These are phyloP conservation scores for Herminia tarsipennalis DNA, from an alignment of 2,888 invertebrate species.

Conservation along the genomic window DNA sequence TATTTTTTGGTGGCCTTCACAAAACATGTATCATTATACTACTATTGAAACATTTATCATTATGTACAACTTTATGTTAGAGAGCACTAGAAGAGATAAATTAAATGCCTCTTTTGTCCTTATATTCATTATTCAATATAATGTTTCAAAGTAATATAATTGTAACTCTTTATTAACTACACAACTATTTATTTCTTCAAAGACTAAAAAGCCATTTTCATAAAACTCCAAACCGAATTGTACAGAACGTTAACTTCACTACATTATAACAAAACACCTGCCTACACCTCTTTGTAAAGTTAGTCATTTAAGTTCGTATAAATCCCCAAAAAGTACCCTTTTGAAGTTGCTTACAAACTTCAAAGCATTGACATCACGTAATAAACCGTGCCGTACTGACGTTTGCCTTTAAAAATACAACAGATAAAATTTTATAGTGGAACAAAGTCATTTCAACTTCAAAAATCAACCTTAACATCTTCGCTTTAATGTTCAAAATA, in stretches of 20 bases:
- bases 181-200: background rate
- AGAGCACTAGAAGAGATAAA: too few species aligned
- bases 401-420: slow-evolving; percentile 50
- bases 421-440: slow-evolving; percentile 41
- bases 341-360: slow-evolving; percentile 34
- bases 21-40: too few species aligned
- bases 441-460: background rate
- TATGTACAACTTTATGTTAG: too few species aligned
- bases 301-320: slow-evolving; percentile 14
- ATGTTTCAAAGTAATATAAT: too few species aligned
- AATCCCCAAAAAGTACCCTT: slow-evolving; percentile 27
- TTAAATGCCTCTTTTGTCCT: too few species aligned
- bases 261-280: background rate
- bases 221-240: too few species aligned
- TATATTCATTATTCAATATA: too few species aligned
- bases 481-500: slow-evolving; percentile 20
- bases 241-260: too few species aligned
- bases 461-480: slow-evolving; percentile 14
- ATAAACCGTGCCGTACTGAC: slow-evolving; percentile 44
- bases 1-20: too few species aligned
- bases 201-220: background rate
- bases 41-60: too few species aligned
- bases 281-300: slow-evolving; percentile 9
- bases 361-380: slow-evolving; percentile 41
- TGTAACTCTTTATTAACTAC: too few species aligned